Percentiles rank a stretch among this genome's conserved stretches.
These are phyloP conservation scores for Enoplosus armatus DNA, from an alignment of 2,797 vertebrate genomes.

Conservation along the genomic window DNA sequence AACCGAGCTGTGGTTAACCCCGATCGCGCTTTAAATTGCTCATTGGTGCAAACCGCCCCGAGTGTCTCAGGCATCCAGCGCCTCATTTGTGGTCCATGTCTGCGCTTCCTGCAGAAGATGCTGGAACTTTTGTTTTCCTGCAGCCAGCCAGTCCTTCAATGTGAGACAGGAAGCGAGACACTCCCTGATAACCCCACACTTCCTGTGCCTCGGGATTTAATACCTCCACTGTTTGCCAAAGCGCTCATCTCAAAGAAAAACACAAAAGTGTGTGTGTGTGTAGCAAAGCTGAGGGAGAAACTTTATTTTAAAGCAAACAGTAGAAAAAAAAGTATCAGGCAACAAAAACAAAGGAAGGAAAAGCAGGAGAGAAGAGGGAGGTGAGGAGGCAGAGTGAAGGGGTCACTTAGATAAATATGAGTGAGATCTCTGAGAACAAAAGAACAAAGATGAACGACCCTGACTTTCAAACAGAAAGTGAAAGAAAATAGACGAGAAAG, in stretches of 20 bases:
- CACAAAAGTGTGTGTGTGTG: slow-evolving; percentile 30
- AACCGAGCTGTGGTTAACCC: neutral
- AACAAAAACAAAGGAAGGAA: slow-evolving; percentile 60
- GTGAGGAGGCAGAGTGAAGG: neutral
- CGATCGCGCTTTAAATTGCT: neutral
- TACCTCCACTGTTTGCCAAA: slow-evolving; percentile 64
- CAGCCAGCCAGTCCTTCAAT: slow-evolving; percentile 63
- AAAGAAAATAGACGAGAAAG: slow-evolving; percentile 37
- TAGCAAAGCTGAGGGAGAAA: slow-evolving; percentile 18
- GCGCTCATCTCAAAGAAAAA: slow-evolving; percentile 67
- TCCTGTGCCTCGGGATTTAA: slow-evolving; percentile 73
- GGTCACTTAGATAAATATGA: slow-evolving; percentile 31
- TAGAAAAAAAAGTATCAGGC: slow-evolving; percentile 14
- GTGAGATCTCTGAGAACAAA: slow-evolving; percentile 18
- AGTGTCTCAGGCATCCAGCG: slow-evolving; percentile 15
- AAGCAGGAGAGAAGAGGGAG: slow-evolving; percentile 24
- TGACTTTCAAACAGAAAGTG: slow-evolving; percentile 43
- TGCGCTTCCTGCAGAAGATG: slow-evolving; percentile 71
- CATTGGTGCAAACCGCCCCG: neutral
- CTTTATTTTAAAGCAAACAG: slow-evolving; percentile 50
- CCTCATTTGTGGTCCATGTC: slow-evolving; percentile 58
- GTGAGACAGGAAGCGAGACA: slow-evolving; percentile 75
- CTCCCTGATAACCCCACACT: slow-evolving; percentile 78
- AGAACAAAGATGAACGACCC: slow-evolving; percentile 19
- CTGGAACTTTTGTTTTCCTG: slow-evolving; percentile 73